Base-by-base conservation (phyloP, 2,888 invertebrate species). In the Polylopha cassiicola region DNA sequence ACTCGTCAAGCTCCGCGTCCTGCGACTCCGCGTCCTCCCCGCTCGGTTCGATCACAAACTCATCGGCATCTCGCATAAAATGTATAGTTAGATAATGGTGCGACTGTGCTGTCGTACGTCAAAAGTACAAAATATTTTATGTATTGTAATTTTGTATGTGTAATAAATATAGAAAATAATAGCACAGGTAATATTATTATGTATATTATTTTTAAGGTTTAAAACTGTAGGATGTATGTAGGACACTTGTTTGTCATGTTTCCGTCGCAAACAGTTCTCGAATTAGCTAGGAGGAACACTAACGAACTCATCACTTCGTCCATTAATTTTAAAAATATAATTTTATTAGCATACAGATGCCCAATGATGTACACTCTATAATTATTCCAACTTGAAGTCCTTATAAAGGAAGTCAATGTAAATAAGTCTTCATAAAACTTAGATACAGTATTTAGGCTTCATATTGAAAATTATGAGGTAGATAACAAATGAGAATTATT, bases 111-210 rank as follows among this genome's bases (percentile, higher is more conserved):
- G 78, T 79, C 82, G 82, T 73, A 65, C 71, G 71, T 66, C 63
- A 72, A 75, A 80, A 86, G 86, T 86, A 86, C 86, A 86, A 86
- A 84, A 82, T 84, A 82, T 79, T 78, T 78, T 80, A 80, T 81
- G 79, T 81, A 78, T 81, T 75, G 76, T 81, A 82, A 79, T 80
- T 75, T 74, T 75, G 76, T 79, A 77, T 80, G 73, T 79, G 81
- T 74, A 77, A 73, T 80, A 34, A 39, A 39, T 39, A 74, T 77
- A 74, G 63, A 64, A 68, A 69, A 57, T 73, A 73, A 76, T 78
- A 78, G 75, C 77, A 73, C 81, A 76, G 77, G 71, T 78, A 66
- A 65, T 61, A 55, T 61, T 52, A 71, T 64, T 70, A 66, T 66
- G 72, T 76, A 79, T 77, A 77, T 80, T 81, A 65, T 72, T 78